Conservation (phyloP, 2,888 invertebrate species). For the Metalampra italica region DNA sequence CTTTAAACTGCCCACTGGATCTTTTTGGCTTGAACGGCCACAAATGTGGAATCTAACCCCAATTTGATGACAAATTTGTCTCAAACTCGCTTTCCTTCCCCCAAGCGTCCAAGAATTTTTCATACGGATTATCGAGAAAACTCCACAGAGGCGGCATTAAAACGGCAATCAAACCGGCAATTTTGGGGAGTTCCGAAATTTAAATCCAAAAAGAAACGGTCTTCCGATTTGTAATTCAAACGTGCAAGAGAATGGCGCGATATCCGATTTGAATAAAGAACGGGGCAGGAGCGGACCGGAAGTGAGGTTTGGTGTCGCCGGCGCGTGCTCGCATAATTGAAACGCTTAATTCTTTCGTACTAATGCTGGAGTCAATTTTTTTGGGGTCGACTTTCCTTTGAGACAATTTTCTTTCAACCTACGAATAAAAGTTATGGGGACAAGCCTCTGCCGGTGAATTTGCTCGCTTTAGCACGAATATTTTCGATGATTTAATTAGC, state of each 20-base stretch:
- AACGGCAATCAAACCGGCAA: slow-evolving; percentile 72
- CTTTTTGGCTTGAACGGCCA: too few species aligned
- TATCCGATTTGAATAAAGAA: slow-evolving; percentile 62
- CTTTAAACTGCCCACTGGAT: too few species aligned
- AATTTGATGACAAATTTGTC: too few species aligned
- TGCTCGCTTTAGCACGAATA: too few species aligned
- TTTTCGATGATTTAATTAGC: too few species aligned
- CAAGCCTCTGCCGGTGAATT: too few species aligned
- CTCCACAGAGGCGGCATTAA: slow-evolving; percentile 40
- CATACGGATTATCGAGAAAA: background rate
- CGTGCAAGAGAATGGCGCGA: slow-evolving; percentile 62
- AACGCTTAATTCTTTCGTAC: slow-evolving; percentile 24
- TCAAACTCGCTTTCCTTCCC: too few species aligned
- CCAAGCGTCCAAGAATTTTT: slow-evolving; percentile 13
- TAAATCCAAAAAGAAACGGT: slow-evolving; percentile 64
- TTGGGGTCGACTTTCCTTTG: slow-evolving; percentile 13
- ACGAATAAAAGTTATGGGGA: too few species aligned
- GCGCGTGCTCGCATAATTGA: slow-evolving; percentile 25
- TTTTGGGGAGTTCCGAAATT: slow-evolving; percentile 57
- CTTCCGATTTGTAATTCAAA: slow-evolving; percentile 75
- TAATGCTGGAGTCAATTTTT: slow-evolving; percentile 21
- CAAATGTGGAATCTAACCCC: too few species aligned
- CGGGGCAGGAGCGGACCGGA: slow-evolving; percentile 9
- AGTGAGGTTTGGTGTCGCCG: slow-evolving; percentile 15
- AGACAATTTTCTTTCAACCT: slow-evolving; percentile 2